A percentile compares a stretch with the other conserved stretches of the same genome.
These are phyloP conservation scores for Rynchops niger DNA, from an alignment of 2,113 vertebrate genomes.

Conservation along the genomic window DNA sequence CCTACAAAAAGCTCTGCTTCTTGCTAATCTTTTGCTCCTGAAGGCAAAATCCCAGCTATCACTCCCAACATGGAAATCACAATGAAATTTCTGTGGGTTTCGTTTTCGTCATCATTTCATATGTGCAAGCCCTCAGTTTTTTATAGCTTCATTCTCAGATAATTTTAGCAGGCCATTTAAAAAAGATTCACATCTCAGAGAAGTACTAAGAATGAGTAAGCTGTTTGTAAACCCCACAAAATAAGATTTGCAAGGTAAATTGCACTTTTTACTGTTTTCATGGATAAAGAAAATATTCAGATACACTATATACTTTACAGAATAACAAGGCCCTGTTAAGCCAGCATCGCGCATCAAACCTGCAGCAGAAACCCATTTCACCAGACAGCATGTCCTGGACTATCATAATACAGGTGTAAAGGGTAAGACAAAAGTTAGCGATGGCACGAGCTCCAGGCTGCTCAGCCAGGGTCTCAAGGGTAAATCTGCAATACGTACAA, in stretches of 20 bases:
- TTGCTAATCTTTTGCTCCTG: neutral
- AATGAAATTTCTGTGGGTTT: neutral
- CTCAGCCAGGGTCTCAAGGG: neutral
- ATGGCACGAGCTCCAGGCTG: neutral
- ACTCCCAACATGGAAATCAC: neutral
- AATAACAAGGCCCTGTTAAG: neutral
- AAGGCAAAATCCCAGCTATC: neutral
- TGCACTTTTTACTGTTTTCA: neutral
- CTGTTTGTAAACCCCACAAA: neutral
- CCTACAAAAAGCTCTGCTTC: neutral
- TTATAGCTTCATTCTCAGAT: neutral
- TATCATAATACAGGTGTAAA: neutral
- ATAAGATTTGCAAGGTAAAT: neutral
- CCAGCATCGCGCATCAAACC: neutral
- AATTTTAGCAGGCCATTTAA: conserved; percentile 31
- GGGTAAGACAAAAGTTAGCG: neutral
- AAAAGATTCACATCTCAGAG: neutral
- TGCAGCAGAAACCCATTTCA: neutral
- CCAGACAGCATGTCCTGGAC: neutral
- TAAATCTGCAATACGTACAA: neutral
- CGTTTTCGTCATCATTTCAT: conserved; percentile 30
- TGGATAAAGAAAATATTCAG: neutral
- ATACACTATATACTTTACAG: neutral
- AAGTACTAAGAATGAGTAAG: neutral
- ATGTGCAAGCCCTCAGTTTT: neutral